A percentile compares a stretch with the other conserved stretches of the same genome.
phyloP scores from a whole-genome alignment of 2,888 invertebrate genomes.

The Drosophila maculinotata region DNA sequence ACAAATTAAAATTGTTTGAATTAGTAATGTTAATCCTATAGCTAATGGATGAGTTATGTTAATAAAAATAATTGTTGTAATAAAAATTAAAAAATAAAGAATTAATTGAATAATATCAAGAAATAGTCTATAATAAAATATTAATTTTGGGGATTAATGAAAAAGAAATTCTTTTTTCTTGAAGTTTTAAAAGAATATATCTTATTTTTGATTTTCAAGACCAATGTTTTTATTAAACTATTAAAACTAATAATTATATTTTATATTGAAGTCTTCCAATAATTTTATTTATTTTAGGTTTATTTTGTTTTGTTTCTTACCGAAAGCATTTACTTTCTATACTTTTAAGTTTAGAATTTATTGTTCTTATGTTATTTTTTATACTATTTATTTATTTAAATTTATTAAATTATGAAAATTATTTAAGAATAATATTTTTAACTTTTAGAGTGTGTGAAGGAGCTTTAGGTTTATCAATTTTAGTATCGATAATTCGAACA shows the following conservation, averaged over 20 bases:
- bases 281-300: slow-evolving; percentile 86
- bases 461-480: slow-evolving; percentile 88
- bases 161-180: slow-evolving; percentile 86
- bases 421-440: slow-evolving; percentile 88
- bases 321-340: slow-evolving; percentile 87
- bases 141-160: slow-evolving; percentile 90
- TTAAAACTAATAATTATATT: slow-evolving; percentile 87
- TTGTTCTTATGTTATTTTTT: slow-evolving; percentile 87
- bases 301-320: slow-evolving; percentile 86
- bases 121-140: slow-evolving; percentile 89
- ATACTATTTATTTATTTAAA: slow-evolving; percentile 86
- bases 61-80: slow-evolving; percentile 71
- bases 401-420: slow-evolving; percentile 86
- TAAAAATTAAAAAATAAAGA: slow-evolving; percentile 46
- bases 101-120: slow-evolving; percentile 85
- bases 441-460: slow-evolving; percentile 89
- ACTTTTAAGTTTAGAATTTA: slow-evolving; percentile 88
- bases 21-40: slow-evolving; percentile 86
- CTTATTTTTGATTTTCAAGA: slow-evolving; percentile 89
- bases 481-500: slow-evolving; percentile 86
- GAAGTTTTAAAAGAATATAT: slow-evolving; percentile 87
- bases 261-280: slow-evolving; percentile 85
- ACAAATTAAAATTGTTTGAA: slow-evolving; percentile 86
- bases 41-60: slow-evolving; percentile 86
- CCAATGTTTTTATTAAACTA: slow-evolving; percentile 89